phyloP scores from a whole-genome alignment of 2,113 vertebrate species.

The Paramisgurnus dabryanus region DNA sequence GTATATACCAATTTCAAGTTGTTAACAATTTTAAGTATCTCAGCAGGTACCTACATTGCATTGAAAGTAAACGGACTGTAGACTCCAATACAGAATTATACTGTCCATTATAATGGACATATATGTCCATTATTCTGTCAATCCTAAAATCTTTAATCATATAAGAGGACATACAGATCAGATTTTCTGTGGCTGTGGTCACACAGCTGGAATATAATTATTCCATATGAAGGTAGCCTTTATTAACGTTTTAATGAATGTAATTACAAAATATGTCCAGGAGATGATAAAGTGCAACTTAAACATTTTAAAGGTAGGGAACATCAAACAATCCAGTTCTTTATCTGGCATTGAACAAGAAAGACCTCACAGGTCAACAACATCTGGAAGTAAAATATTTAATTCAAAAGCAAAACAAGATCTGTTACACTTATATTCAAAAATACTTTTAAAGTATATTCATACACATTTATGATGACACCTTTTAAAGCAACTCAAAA shows the following conservation, averaged over 20 bases:
- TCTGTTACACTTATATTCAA: background rate
- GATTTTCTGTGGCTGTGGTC: slow-evolving; percentile 10
- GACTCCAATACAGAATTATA: background rate
- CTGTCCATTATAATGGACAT: background rate
- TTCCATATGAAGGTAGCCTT: background rate
- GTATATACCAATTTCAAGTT: background rate
- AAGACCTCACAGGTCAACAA: slow-evolving; percentile 36
- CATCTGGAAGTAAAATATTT: slow-evolving; percentile 20
- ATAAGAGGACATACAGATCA: background rate
- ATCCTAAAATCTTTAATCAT: background rate
- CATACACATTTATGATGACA: slow-evolving; percentile 10
- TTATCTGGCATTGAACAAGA: slow-evolving; percentile 44
- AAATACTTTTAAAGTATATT: slow-evolving; percentile 19
- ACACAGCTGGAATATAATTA: background rate
- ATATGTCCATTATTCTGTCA: background rate
- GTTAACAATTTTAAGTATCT: background rate
- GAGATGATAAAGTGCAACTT: slow-evolving; percentile 41
- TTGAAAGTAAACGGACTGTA: background rate
- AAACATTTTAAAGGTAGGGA: slow-evolving; percentile 22
- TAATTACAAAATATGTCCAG: slow-evolving; percentile 15
- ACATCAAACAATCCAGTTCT: slow-evolving; percentile 18
- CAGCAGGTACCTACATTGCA: background rate
- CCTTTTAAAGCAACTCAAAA: background rate
- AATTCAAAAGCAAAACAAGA: slow-evolving; percentile 9
- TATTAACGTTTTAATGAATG: background rate